A percentile compares a stretch with the other conserved stretches of the same genome.
Conservation (phyloP, 2,113 vertebrate species). For the Stegostoma tigrinum region DNA sequence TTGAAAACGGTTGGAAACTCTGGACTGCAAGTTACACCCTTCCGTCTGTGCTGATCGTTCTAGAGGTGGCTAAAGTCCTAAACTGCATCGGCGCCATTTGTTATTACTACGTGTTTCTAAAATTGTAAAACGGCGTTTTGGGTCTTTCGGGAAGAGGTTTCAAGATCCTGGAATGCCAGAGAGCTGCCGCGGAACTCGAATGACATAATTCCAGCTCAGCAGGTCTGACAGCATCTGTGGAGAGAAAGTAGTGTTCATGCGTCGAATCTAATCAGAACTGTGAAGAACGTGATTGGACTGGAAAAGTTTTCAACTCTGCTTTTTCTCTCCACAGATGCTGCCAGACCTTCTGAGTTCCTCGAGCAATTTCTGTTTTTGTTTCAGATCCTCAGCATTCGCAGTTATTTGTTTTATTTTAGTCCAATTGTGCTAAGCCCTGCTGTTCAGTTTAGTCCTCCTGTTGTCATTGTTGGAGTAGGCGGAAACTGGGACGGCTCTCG, state of each 20-base stretch:
- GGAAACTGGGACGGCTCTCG: not conserved
- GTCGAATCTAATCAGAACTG: no score
- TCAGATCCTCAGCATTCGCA: no score
- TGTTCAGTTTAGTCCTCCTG: not conserved
- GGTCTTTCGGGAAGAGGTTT: not conserved
- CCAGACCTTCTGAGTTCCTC: no score
- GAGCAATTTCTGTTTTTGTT: no score
- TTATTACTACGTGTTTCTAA: not conserved
- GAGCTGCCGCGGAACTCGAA: not conserved
- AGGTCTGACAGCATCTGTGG: no score
- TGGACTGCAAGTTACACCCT: not conserved
- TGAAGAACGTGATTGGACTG: no score
- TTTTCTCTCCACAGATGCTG: no score
- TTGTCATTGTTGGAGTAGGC: no score
- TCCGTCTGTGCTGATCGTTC: not conserved
- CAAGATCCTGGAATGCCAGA: not conserved
- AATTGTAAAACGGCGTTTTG: not conserved
- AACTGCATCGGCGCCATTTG: not conserved
- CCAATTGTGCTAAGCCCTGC: not conserved
- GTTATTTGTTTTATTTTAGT: not conserved
- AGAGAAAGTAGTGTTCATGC: no score
- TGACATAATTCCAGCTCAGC: not conserved
- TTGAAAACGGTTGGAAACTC: not conserved
- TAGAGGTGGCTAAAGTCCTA: not conserved
- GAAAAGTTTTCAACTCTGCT: no score